A percentile compares a stretch with the other conserved stretches of the same genome.
phyloP scores from a whole-genome alignment of 2,113 vertebrate species.

The Nyctibius bracteatus region DNA sequence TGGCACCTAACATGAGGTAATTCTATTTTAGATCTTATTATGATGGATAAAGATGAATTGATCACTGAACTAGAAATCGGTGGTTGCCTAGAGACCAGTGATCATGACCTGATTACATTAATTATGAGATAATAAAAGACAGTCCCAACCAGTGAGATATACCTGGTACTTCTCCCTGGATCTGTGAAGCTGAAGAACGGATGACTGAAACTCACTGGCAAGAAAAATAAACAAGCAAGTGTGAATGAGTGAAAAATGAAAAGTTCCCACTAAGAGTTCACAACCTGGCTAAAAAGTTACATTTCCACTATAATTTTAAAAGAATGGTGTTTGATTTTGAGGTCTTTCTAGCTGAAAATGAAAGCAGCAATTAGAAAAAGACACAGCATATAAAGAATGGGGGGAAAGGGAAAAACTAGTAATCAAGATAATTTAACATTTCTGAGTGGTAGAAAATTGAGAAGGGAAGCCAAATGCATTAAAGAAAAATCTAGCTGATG shows the following conservation, averaged over 20 bases:
- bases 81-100: slow-evolving; percentile 60
- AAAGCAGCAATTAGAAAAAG: slow-evolving; percentile 29
- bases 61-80: slow-evolving; percentile 68
- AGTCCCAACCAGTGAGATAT: slow-evolving; percentile 36
- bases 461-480: slow-evolving; percentile 6
- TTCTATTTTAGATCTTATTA: slow-evolving; percentile 57
- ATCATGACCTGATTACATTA: slow-evolving; percentile 70
- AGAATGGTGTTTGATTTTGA: slow-evolving; percentile 28
- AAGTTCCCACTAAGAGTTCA: background rate
- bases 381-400: background rate
- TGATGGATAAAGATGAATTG: slow-evolving; percentile 69
- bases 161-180: slow-evolving; percentile 27
- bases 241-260: background rate
- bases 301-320: background rate
- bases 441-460: slow-evolving; percentile 28
- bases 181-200: background rate
- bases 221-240: background rate
- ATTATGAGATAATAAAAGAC: slow-evolving; percentile 66
- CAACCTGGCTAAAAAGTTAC: background rate
- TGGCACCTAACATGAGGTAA: slow-evolving; percentile 33
- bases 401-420: background rate
- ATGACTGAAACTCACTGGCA: background rate
- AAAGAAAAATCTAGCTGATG: slow-evolving; percentile 19
- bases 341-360: background rate
- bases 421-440: slow-evolving; percentile 39